phyloP scores from a whole-genome alignment of 2,113 vertebrate genomes.

The Ariopsis seemanni region DNA sequence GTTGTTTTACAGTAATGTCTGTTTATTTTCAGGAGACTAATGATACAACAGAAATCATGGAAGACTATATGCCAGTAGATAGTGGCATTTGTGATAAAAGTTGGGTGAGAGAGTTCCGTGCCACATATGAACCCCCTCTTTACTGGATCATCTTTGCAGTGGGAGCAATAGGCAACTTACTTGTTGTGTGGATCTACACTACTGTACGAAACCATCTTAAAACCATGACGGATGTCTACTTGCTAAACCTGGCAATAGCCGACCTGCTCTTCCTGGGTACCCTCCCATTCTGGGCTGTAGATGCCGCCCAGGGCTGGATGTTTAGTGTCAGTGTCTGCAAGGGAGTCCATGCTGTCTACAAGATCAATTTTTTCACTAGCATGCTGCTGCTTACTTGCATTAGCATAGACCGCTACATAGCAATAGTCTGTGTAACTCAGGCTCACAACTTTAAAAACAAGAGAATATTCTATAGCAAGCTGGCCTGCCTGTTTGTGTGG shows the following conservation, averaged over 20 bases:
- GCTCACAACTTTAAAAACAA: constrained; percentile 75
- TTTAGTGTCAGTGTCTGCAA: constrained; percentile 79
- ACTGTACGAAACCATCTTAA: constrained; percentile 78
- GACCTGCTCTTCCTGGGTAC: constrained; percentile 86
- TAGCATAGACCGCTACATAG: constrained; percentile 86
- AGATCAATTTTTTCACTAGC: constrained; percentile 88
- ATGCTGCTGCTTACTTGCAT: constrained; percentile 87
- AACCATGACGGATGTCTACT: constrained; percentile 83
- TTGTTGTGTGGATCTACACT: constrained; percentile 81
- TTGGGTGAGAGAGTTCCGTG: constrained; percentile 71
- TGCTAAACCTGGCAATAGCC: constrained; percentile 83
- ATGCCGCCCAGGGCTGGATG: constrained; percentile 73
- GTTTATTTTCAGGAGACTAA: constrained; percentile 37
- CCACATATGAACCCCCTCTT: constrained; percentile 73
- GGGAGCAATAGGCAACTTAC: constrained; percentile 79
- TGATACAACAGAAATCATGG: constrained; percentile 40
- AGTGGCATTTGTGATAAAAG: constrained; percentile 66
- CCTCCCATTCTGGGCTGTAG: constrained; percentile 86
- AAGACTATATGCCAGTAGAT: accelerated
- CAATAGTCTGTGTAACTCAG: constrained; percentile 76
- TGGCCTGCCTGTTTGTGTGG: constrained; percentile 79
- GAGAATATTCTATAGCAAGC: constrained; percentile 76
- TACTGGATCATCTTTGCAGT: constrained; percentile 81
- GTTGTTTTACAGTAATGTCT: constrained; percentile 1
- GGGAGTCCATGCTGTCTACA: constrained; percentile 78